Base-by-base conservation (phyloP, 2,113 vertebrate genomes). In the Phrynosoma platyrhinos region DNA sequence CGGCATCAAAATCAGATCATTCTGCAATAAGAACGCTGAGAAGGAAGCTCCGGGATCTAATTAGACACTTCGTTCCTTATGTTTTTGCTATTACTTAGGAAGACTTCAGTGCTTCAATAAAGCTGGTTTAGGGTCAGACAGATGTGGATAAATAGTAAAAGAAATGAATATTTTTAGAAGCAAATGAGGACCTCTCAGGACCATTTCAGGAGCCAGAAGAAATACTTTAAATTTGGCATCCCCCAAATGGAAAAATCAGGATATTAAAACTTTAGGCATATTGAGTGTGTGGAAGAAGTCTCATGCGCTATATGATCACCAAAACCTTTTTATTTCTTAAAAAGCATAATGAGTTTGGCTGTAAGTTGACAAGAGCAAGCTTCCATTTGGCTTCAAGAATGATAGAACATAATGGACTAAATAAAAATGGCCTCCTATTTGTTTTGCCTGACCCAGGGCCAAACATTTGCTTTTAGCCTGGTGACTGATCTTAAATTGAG, bases 1-100 rank as follows among this genome's bases (percentile, higher is more conserved):
- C 4, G 83, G 69, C 52, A 40, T 79, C 87, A 90, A 78, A 92
- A 91, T 93, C 14, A 86, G 86, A 86, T 92, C 90, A 88, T 83
- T 2, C 47, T 58, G 25, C 69, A 88, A 64, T 18, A 82, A 86
- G 1, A 55, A n/a, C 5, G 30, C 52, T 71, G 77, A 84, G 9
- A 90, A 86, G 88, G 92, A 23, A 0, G 84, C 76, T 9, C 30
- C 0, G 7, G 58, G 90, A 90, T 92, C 64, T 52, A 91, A 93
- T 95, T 92, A 80, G 74, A 76, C 82, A 3, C 0, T 13, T 69
- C 47, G 14, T 10, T 76, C 79, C 90, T 94, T 78, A 23, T 40
- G 86, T 68, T 71, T 62, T n/a, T 0, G 53, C 32, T 91, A 47
- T 93, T 91, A 32, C 88, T 85, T 84, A 89, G 5, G 14, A 90